Evolutionary conservation across 2,888 invertebrate species (phyloP), one percentile per base, ranked within the genome.

Genomic region (Clepsis dumicolana): DNA sequence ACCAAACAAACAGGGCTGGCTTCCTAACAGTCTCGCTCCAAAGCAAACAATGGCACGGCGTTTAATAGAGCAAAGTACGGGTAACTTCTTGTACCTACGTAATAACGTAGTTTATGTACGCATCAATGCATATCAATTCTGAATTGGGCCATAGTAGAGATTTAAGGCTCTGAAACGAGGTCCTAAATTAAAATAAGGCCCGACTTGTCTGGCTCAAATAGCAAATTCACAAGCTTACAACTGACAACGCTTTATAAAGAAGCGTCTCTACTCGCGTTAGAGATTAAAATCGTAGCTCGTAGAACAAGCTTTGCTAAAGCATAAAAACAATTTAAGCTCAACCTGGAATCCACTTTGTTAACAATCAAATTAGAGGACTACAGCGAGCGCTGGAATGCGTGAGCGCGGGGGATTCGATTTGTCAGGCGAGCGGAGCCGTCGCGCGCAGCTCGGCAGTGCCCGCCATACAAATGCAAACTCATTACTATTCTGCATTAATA

Each of bases 271-370:
- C n/a, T 38, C 3, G 38, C 18, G 10, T 12, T 21, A 8, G 10
- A 0, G 12, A 48, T 18, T 10, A 18, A 44, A 44, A 18, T 3
- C 38, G n/a, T 38, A 4, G 7, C n/a, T 41, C 41, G 10, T 48
- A 12, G 16, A 48, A 48, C 21, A 18, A 29, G 29, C 10, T 1
- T 29, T 18, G 16, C 8, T 1, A 5, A 27, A n/a, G 7, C 29
- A 53, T 29, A 14, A 25, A 50, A 52, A n/a, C 29, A 29, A 54
- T 18, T 29, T 41, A 53, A 61, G 16, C 41, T 38, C n/a, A 14
- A 29, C 18, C 60, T 18, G 32, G 66, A 54, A 66, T 66, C 61
- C 66, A 54, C 61, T 66, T 66, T 60, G 61, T 61, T 66, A 35
- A 27, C 53, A 54, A 66, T 66, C 66, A 54, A 66, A 66, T 66